Evolutionary conservation across 2,888 invertebrate species (phyloP), one percentile per base, ranked within the genome.

Genomic region (Diarsia rubi): DNA sequence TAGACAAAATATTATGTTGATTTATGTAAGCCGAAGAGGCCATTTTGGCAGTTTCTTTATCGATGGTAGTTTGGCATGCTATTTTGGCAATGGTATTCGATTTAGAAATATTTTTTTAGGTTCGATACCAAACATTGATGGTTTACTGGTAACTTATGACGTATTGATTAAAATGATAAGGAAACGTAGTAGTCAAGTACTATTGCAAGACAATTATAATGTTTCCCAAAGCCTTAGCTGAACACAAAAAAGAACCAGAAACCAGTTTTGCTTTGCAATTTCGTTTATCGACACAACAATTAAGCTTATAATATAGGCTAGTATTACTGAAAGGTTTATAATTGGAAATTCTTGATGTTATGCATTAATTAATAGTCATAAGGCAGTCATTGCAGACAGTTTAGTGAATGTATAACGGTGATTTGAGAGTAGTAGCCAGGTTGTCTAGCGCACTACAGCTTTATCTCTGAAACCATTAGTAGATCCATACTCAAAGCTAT

Each of bases 41-140:
- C 63, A 37, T 47, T 64, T 49, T 31, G 62, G 27, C 4, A 27
- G 54, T 62, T 72, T 64, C 62, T 57, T 66, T 66, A 59, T 69
- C 19, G 60, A 81, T 73, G 45, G 27, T 60, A 12, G 67, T 84
- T 69, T 65, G 64, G 21, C 69, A 72, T 67, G 63, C 66, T 8
- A 62, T 66, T 52, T 71, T 14, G 24, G 24, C 54, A 66, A 64
- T 64, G 54, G 44, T 70, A 24, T 64, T 71, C 63, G 19, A 27
- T 49, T 37, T n/a, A 31, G 19, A 3, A 62, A 54, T 60, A 74
- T 47, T 54, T 42, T n/a, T 16, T n/a, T 21, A 66, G 24, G 11
- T 27, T 54, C 31, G 24, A 31, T 59, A 19, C 9, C 4, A 31
- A 59, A 59, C n/a, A 3, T 59, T 31, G 9, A 11, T 31, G 31